A percentile compares a stretch with the other conserved stretches of the same genome.
These are phyloP conservation scores for Argynnis bischoffii DNA, from an alignment of 2,888 invertebrate genomes.

Conservation along the genomic window DNA sequence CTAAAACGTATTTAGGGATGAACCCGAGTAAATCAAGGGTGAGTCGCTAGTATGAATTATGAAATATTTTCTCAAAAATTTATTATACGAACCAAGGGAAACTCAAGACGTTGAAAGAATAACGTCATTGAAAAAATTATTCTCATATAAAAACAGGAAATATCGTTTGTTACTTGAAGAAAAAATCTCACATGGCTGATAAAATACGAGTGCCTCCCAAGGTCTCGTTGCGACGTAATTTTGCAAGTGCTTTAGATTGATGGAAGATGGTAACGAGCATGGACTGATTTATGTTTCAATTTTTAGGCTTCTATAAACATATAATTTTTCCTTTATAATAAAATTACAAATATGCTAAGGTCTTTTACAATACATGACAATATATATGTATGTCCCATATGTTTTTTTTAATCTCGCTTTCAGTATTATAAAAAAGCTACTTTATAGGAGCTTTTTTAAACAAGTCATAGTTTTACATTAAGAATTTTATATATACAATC, in stretches of 20 bases:
- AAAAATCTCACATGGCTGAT: slow-evolving; percentile 7
- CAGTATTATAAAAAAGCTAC: no score
- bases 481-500: no score
- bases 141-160: neutral
- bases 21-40: no score
- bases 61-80: neutral
- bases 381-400: no score
- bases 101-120: neutral
- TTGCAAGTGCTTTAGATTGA: slow-evolving; percentile 2
- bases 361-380: no score
- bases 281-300: slow-evolving; percentile 10
- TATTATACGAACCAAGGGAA: neutral
- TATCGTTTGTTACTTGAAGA: neutral
- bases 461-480: no score
- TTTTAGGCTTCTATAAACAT: neutral
- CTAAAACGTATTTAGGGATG: no score
- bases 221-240: slow-evolving; percentile 5
- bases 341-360: no score
- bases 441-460: no score
- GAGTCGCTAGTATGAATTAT: neutral
- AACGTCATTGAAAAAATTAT: neutral
- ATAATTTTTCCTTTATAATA: no score
- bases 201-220: slow-evolving; percentile 1
- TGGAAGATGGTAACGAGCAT: slow-evolving; percentile 8
- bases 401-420: no score